A percentile compares a stretch with the other conserved stretches of the same genome.
Evolutionary conservation across 2,113 vertebrate species (phyloP).

Genomic region (Gnathonemus longibarbis): DNA sequence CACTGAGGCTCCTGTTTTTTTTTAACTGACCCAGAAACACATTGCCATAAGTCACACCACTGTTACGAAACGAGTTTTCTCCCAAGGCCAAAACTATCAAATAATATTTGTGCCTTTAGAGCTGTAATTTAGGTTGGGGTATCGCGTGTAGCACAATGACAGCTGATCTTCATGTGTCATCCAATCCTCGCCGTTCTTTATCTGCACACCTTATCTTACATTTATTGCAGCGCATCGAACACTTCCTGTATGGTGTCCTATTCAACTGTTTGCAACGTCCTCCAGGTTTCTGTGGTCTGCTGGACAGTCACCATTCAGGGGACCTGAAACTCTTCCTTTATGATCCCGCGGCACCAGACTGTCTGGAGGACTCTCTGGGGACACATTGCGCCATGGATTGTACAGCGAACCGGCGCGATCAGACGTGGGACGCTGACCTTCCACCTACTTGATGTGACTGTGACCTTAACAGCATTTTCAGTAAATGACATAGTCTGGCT

Average conservation of each 20-base stretch:
- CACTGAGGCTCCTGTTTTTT: not conserved
- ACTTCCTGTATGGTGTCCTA: not conserved
- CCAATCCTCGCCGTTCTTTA: not conserved
- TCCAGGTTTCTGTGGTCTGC: not conserved
- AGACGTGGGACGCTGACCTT: not conserved
- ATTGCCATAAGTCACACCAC: not conserved
- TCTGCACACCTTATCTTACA: not conserved
- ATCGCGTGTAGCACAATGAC: not conserved
- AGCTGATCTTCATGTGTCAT: not conserved
- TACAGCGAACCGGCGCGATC: not conserved
- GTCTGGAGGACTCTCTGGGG: not conserved
- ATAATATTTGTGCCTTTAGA: not conserved
- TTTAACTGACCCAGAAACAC: not conserved
- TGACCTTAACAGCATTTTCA: not conserved
- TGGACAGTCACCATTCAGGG: not conserved
- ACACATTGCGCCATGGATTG: not conserved
- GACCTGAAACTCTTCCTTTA: slow-evolving; percentile 10
- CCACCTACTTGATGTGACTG: not conserved
- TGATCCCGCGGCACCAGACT: slow-evolving; percentile 9
- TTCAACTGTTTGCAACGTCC: not conserved
- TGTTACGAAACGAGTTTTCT: not conserved
- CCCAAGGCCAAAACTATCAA: not conserved
- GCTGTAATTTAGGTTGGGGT: not conserved
- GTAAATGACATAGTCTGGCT: not conserved
- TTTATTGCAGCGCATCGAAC: not conserved